Base-by-base conservation (phyloP, 2,797 vertebrate species). In the Gobio occitaniae region DNA sequence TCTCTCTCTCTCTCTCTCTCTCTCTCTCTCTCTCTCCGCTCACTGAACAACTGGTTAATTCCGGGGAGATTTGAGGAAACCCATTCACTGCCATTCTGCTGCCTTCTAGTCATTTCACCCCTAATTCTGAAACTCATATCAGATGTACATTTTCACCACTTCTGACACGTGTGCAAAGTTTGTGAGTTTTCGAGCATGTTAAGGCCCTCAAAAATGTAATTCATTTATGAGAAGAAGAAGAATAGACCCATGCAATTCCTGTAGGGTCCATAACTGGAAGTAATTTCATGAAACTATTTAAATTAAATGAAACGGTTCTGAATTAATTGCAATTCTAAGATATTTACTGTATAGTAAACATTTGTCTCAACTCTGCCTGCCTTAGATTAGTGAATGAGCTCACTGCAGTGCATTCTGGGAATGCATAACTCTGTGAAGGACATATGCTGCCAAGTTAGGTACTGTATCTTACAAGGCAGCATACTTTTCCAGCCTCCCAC, bases 21-120 rank as follows among this genome's bases (percentile, higher is more conserved):
- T 25, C 25, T 25, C 25, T 25, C 25, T 17, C 8, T 52, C 8
- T 52, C 15, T 17, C 8, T 52, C 8, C 0, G 2, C 17, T 36
- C 52, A 54, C 48, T 69, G 16, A 76, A 76, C 32, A 83, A 68
- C 59, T 41, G 38, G 59, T 84, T 84, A 56, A 78, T 59, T 44
- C 71, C 11, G 7, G 74, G 9, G 15, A 54, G 72, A 68, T 83
- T 66, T 74, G 81, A 25, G 70, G 13, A 47, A 50, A 75, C 59
- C 32, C 71, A 48, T 74, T 72, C 52, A 61, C 0, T 61, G 80
- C 17, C n/a, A 82, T 17, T 72, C n/a, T 3, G 68, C 56, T 82
- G 80, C 17, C 5, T 41, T 47, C 8, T 19, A 3, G n/a, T 36
- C 19, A 6, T 50, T 59, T 56, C 32, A 2, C 41, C 9, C 9